A percentile compares a stretch with the other conserved stretches of the same genome.
Evolutionary conservation across 2,113 vertebrate species (phyloP).

Genomic region (Chrysemys picta): DNA sequence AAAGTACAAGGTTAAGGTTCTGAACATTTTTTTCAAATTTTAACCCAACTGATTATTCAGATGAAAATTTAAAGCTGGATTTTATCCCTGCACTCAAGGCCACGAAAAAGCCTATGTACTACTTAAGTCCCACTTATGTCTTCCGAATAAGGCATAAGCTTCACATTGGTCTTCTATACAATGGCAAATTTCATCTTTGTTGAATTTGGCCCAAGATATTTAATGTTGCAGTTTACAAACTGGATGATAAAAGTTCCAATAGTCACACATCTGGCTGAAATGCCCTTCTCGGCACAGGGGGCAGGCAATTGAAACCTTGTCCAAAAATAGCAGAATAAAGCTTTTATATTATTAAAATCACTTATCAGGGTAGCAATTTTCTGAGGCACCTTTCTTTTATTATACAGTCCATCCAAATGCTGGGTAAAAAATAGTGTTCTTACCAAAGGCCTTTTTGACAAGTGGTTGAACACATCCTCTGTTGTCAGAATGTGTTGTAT

Average conservation of each 20-base stretch:
- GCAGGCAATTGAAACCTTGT: neutral
- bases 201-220: neutral
- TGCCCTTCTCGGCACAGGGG: neutral
- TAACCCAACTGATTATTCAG: neutral
- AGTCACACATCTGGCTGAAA: neutral
- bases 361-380: neutral
- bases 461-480: neutral
- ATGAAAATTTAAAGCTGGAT: neutral
- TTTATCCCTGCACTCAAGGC: neutral
- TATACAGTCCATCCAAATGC: rapidly evolving
- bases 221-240: rapidly evolving
- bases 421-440: neutral
- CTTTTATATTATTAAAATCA: neutral
- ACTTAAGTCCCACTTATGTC: neutral
- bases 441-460: neutral
- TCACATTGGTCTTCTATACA: neutral
- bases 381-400: neutral
- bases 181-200: neutral
- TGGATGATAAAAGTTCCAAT: neutral
- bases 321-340: neutral
- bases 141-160: neutral
- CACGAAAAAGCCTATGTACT: neutral
- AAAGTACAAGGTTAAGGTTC: neutral
- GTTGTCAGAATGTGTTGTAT: neutral
- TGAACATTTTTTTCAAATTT: neutral